Evolutionary conservation across 2,797 vertebrate genomes (phyloP), one percentile per base, ranked within the genome.

Genomic region (Acanthornis magna): DNA sequence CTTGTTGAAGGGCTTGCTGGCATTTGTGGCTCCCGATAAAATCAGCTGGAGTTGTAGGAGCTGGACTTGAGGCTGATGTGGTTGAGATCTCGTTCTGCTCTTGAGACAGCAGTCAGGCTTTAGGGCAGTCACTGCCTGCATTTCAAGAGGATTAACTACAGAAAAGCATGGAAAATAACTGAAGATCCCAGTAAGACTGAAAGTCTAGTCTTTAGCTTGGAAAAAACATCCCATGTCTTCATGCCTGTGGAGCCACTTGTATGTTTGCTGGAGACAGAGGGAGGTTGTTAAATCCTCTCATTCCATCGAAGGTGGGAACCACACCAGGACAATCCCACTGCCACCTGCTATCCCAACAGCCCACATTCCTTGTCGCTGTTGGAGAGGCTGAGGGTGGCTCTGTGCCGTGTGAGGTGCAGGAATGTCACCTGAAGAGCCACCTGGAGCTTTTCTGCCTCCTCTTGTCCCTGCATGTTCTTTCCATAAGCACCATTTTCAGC

Each of bases 351-450:
- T 26, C 77, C 66, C 19, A 30, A 9, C 34, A 25, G 4, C 29
- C 30, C 0, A 0, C 18, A 34, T 47, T 4, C 23, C 42, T 22
- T 8, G 21, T 2, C 14, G 65, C 34, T 26, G 43, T 0, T 23
- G 20, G 30, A 26, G 70, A 71, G 53, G 73, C 47, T 2, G 16
- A 47, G 55, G 8, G 2, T 5, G 21, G 50, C 3, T 53, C 26
- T 6, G 15, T 38, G 86, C 58, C 7, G 1, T 7, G 81, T 1
- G 2, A 29, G 25, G 53, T 43, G 18, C 54, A 0, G 21, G 15
- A 8, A 0, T 14, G 27, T 13, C 76, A 4, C 19, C 11, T 0
- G 0, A 5, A 73, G 15, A 85, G 50, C 34, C 17, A 16, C 54
- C 9, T n/a, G 0, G 20, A 61, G 13, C 26, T 50, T 79, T 26